Percentiles rank a stretch among this genome's conserved stretches.
Evolutionary conservation across 2,888 invertebrate species (phyloP).

Genomic region (Drosophila paramelanica): DNA sequence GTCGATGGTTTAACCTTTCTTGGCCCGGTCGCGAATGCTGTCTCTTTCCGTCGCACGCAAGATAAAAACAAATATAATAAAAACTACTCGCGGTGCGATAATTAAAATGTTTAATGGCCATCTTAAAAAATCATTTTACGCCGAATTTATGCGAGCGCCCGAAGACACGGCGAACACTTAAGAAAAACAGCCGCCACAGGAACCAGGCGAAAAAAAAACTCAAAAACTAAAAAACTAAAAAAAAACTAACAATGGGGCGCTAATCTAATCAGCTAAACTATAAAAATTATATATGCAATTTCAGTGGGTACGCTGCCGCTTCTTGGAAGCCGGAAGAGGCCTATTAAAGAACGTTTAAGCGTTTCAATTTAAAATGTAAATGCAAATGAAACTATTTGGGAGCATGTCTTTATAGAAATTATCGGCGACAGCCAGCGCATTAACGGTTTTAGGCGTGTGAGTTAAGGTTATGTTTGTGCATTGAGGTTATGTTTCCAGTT

Average conservation of each 20-base stretch:
- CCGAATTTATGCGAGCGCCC: conserved; percentile 67
- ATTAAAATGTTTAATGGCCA: conserved; percentile 80
- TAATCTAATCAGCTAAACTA: conserved; percentile 76
- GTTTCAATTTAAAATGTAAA: conserved; percentile 47
- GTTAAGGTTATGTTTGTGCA: conserved; percentile 1
- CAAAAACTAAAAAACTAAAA: conserved; percentile 11
- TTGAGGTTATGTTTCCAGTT: neutral
- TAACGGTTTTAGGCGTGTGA: neutral
- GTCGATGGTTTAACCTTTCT: conserved; percentile 30
- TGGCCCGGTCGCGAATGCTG: neutral
- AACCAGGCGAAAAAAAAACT: conserved; percentile 12
- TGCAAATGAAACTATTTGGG: conserved; percentile 44
- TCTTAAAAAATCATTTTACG: conserved; percentile 76
- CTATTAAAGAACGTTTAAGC: conserved; percentile 70
- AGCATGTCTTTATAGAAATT: conserved; percentile 1
- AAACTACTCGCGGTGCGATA: conserved; percentile 59
- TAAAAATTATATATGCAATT: conserved; percentile 67
- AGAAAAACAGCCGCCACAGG: conserved; percentile 30
- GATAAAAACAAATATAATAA: conserved; percentile 34
- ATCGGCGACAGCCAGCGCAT: neutral
- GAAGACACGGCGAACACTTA: conserved; percentile 36
- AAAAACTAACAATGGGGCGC: conserved; percentile 63
- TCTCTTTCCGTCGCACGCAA: neutral
- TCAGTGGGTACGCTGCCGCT: conserved; percentile 54
- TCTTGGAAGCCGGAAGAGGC: conserved; percentile 73